Conservation (phyloP, 1,140 invertebrate genomes). For the Vanessa tameamea region DNA sequence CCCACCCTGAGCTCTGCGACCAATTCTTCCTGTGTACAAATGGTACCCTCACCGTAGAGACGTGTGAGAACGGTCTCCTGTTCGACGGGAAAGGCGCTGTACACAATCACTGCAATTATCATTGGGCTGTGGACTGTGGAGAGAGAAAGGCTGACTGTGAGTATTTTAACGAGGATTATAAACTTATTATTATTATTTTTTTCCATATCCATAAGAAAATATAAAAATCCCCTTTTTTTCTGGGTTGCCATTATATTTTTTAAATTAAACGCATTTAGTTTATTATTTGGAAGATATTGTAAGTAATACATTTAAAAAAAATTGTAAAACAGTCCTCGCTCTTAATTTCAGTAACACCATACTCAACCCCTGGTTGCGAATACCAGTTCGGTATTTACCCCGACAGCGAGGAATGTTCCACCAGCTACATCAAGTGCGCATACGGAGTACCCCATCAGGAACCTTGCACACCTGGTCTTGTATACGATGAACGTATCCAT, state of each 20-base stretch:
- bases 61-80: constrained; percentile 94
- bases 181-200: not conserved
- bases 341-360: constrained; percentile 85
- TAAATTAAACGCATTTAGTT: not conserved
- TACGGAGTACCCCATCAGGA: constrained; percentile 89
- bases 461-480: constrained; percentile 92
- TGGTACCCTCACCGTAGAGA: constrained; percentile 93
- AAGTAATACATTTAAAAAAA: not conserved
- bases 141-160: constrained; percentile 90
- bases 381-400: constrained; percentile 94
- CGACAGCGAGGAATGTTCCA: constrained; percentile 89
- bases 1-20: constrained; percentile 91
- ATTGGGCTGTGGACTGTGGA: constrained; percentile 95
- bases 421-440: constrained; percentile 92
- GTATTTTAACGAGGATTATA: constrained; percentile 51
- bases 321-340: not conserved
- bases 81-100: constrained; percentile 94
- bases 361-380: constrained; percentile 90
- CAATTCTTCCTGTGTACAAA: constrained; percentile 95
- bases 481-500: constrained; percentile 93
- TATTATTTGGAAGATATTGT: not conserved
- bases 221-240: too few relatives aligned
- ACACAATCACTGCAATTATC: constrained; percentile 95
- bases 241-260: too few relatives aligned
- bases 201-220: too few relatives aligned